Base-by-base conservation (phyloP, 2,113 vertebrate species). In the Malaclemys terrapin region DNA sequence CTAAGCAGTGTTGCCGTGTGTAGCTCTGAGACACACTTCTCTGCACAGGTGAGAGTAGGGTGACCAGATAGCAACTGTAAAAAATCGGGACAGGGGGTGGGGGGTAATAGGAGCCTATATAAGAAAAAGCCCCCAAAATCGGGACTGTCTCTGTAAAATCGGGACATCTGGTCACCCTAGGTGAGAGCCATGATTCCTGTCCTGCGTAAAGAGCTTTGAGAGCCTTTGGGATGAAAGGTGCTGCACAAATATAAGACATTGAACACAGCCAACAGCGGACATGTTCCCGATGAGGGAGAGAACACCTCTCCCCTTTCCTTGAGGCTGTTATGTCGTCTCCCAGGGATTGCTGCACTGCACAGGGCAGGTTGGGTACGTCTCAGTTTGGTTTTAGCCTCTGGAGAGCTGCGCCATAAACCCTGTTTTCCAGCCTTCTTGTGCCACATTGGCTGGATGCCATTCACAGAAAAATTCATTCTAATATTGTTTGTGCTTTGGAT, bases 351-450 rank as follows among this genome's bases (percentile, higher is more conserved):
- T 47, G 5, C 54, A 3, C 5, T 4, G 20, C 12, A 57, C 75
- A 53, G 69, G 47, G 4, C 0, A 8, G 12, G 59, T 86, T 82
- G 80, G 82, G 27, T 47, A n/a, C 14, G 17, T 87, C 75, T 76
- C 8, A 16, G 35, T 69, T 17, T 80, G 42, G 6, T 72, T 85
- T 59, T 35, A 38, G 0, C 27, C n/a, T 6, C 0, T 81, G 69
- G 38, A 31, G 24, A 84, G 11, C 52, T 82, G 38, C 42, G 29
- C 49, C 82, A 13, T 8, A 24, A 50, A 54, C 59, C 14, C 57
- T 0, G 1, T 7, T 52, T 75, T 53, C 82, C 62, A 29, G 2
- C 75, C 56, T 89, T 72, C 35, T 1, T 3, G 4, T 29, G 1
- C 54, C 17, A 7, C 52, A 6, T 17, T 19, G 62, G 78, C 56